Evolutionary conservation across 2,888 invertebrate genomes (phyloP).

Genomic region (Diarsia dahlii): DNA sequence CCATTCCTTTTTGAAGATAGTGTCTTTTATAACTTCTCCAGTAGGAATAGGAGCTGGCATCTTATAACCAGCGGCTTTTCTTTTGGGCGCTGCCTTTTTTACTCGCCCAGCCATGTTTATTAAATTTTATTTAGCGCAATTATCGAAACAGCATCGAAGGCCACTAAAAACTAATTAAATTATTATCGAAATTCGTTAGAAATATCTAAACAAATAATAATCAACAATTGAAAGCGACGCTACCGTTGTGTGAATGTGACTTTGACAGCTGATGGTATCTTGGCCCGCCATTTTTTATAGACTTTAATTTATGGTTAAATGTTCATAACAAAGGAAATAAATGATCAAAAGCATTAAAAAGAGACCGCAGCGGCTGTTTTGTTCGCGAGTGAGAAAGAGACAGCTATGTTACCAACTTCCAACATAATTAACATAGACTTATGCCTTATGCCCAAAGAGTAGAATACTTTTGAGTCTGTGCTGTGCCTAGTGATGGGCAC

Average conservation of each 20-base stretch:
- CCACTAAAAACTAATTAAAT: slow-evolving; percentile 24
- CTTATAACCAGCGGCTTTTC: slow-evolving; percentile 87
- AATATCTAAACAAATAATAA: slow-evolving; percentile 51
- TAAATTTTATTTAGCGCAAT: slow-evolving; percentile 27
- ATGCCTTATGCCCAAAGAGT: too few species aligned
- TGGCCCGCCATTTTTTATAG: slow-evolving; percentile 32
- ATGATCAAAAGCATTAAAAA: not conserved
- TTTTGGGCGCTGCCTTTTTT: slow-evolving; percentile 83
- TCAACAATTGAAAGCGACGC: slow-evolving; percentile 61
- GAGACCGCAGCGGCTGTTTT: not conserved
- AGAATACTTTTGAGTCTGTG: too few species aligned
- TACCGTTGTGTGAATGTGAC: slow-evolving; percentile 41
- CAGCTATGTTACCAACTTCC: not conserved
- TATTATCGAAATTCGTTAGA: slow-evolving; percentile 28
- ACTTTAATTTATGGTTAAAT: slow-evolving; percentile 13
- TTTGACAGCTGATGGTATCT: slow-evolving; percentile 45
- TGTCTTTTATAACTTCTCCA: slow-evolving; percentile 95
- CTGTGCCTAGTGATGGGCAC: not conserved
- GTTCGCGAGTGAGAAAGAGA: not conserved
- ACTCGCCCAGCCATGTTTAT: slow-evolving; percentile 80
- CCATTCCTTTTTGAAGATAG: slow-evolving; percentile 94
- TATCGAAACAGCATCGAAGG: slow-evolving; percentile 31
- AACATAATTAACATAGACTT: too few species aligned
- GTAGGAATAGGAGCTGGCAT: slow-evolving; percentile 93
- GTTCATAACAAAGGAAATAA: not conserved